Conservation (phyloP, 2,113 vertebrate species). For the Podiceps cristatus region DNA sequence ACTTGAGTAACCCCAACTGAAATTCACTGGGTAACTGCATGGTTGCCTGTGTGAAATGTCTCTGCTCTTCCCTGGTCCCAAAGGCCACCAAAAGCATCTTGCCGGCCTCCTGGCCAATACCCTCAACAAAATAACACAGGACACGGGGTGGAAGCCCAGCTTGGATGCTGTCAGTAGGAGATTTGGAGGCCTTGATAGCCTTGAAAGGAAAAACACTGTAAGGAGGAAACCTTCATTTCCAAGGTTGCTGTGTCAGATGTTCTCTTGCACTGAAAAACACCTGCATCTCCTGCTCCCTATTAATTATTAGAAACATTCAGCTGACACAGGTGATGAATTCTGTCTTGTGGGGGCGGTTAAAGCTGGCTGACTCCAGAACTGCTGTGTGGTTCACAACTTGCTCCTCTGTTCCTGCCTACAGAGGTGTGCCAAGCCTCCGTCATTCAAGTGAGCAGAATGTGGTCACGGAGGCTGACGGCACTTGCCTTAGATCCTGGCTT, state of each 20-base stretch:
- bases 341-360: not conserved
- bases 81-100: not conserved
- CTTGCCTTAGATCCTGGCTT: not conserved
- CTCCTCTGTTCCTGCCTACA: not conserved
- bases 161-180: not conserved
- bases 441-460: not conserved
- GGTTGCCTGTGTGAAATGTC: not conserved
- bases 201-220: not conserved
- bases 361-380: not conserved
- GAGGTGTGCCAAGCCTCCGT: rapidly evolving
- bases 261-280: not conserved
- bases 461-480: rapidly evolving
- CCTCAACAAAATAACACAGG: not conserved
- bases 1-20: not conserved
- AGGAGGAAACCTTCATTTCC: not conserved
- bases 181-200: not conserved
- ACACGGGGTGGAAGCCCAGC: not conserved
- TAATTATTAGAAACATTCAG: not conserved
- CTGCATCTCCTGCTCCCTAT: not conserved
- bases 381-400: rapidly evolving
- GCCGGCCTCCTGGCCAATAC: not conserved
- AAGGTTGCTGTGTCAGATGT: not conserved
- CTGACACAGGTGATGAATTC: not conserved
- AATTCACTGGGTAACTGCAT: not conserved
- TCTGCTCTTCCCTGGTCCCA: not conserved